A percentile compares a stretch with the other conserved stretches of the same genome.
phyloP scores from a whole-genome alignment of 2,113 vertebrate species.

The Euleptes europaea region DNA sequence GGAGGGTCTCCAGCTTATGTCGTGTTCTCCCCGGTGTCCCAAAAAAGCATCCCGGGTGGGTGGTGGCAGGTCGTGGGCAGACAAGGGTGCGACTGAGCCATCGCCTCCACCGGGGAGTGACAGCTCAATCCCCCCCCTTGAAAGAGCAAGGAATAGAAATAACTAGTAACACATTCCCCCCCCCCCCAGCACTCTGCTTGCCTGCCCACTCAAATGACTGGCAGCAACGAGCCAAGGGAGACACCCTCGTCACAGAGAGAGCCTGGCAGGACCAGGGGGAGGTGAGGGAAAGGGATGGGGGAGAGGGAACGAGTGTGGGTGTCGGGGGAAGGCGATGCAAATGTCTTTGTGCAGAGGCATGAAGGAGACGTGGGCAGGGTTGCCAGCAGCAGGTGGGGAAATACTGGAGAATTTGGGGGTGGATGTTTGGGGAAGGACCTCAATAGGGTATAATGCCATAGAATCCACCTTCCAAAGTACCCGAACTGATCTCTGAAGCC shows the following conservation, averaged over 20 bases:
- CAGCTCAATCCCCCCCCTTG: not conserved
- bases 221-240: conserved; percentile 21
- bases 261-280: not conserved
- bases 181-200: not conserved
- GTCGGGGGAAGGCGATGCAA: conserved; percentile 6
- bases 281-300: not conserved
- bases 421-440: too few relatives aligned
- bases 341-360: not conserved
- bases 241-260: conserved; percentile 4
- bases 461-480: too few relatives aligned
- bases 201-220: not conserved
- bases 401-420: too few relatives aligned
- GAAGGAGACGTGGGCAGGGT: fast-evolving
- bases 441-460: too few relatives aligned
- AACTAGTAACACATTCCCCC: conserved; percentile 48
- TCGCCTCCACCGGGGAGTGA: fast-evolving
- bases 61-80: fast-evolving
- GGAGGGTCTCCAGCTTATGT: fast-evolving
- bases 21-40: not conserved
- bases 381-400: too few relatives aligned
- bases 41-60: not conserved
- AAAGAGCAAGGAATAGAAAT: conserved; percentile 11
- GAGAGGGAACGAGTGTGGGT: not conserved
- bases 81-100: fast-evolving
- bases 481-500: too few relatives aligned